These are phyloP conservation scores for Mesocricetus auratus DNA, from an alignment of 2,113 vertebrate genomes.

Conservation along the genomic window DNA sequence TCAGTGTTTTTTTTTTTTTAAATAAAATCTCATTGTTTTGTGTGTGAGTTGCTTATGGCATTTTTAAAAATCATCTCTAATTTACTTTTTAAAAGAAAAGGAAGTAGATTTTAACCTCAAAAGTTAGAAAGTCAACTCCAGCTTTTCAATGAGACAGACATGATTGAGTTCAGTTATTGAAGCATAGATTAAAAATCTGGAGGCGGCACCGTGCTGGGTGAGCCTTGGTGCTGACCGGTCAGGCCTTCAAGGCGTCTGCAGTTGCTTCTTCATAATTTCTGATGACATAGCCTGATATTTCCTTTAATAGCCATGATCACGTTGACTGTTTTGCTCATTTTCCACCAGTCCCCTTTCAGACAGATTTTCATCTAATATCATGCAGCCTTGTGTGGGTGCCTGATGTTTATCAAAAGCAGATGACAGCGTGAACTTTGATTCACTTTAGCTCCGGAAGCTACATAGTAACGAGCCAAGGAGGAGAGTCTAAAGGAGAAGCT, in stretches of 20 bases:
- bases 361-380: slow-evolving; percentile 55
- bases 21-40: not conserved
- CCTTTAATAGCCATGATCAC: slow-evolving; percentile 45
- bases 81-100: slow-evolving; percentile 60
- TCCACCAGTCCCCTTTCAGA: slow-evolving; percentile 24
- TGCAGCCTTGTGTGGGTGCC: slow-evolving; percentile 41
- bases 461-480: slow-evolving; percentile 20
- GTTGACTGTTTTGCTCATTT: slow-evolving; percentile 17
- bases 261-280: slow-evolving; percentile 42
- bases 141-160: slow-evolving; percentile 5
- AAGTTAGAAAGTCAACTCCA: slow-evolving; percentile 43
- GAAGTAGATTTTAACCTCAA: slow-evolving; percentile 22
- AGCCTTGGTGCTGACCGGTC: not conserved
- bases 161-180: slow-evolving; percentile 20
- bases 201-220: not conserved
- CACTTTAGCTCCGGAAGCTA: not conserved
- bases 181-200: not conserved
- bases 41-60: not conserved
- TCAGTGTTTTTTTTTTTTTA: not conserved
- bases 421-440: slow-evolving; percentile 39
- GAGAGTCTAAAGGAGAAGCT: not conserved
- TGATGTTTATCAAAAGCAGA: slow-evolving; percentile 66
- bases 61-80: not conserved
- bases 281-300: slow-evolving; percentile 23
- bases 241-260: not conserved